phyloP scores from a whole-genome alignment of 2,797 vertebrate genomes.

The Avahi laniger region DNA sequence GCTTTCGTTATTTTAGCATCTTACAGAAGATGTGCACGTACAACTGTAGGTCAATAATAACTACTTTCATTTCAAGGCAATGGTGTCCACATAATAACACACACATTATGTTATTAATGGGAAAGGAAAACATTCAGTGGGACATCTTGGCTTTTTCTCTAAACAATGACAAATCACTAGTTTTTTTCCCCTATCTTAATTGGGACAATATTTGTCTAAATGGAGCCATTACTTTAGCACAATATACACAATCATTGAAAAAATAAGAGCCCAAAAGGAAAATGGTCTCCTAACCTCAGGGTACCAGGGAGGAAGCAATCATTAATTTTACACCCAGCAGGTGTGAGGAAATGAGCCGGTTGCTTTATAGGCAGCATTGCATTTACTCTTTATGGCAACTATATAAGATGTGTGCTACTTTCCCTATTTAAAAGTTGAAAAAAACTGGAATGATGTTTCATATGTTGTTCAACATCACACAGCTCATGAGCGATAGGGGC shows the following conservation, averaged over 20 bases:
- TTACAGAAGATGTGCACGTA: not conserved
- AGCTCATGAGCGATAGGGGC: not conserved
- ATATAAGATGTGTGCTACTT: not conserved
- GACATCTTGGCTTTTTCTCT: not conserved
- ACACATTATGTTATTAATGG: not conserved
- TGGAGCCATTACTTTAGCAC: not conserved
- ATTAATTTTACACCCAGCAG: not conserved
- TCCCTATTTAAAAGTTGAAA: not conserved
- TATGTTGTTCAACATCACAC: not conserved
- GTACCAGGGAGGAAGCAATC: not conserved
- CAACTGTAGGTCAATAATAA: not conserved
- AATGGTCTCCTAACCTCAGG: not conserved
- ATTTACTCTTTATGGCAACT: not conserved
- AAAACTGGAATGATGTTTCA: not conserved
- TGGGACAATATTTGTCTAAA: conserved; percentile 19
- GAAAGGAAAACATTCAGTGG: not conserved
- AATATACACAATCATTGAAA: not conserved
- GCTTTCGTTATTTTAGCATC: not conserved
- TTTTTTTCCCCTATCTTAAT: not conserved
- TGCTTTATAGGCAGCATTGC: not conserved
- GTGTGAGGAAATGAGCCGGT: not conserved
- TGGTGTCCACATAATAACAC: fast-evolving
- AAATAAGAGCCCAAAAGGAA: not conserved
- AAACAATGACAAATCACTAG: not conserved
- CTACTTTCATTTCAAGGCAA: fast-evolving